Base-by-base conservation (phyloP, 1,140 invertebrate genomes). In the Cotesia glomerata region DNA sequence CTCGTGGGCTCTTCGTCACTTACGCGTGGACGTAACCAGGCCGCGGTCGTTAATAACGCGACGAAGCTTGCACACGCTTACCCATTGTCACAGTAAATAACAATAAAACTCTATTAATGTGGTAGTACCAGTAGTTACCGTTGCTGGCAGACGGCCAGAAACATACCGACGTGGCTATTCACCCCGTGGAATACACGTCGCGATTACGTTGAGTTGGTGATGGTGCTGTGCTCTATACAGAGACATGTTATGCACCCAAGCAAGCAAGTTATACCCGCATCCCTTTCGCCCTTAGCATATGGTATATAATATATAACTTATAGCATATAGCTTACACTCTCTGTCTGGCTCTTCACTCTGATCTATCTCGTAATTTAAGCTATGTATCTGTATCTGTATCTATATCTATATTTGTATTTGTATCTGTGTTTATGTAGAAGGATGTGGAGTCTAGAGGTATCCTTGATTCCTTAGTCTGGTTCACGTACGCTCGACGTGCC, bases 21-120 rank as follows among this genome's bases (percentile, higher is more conserved):
- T 72, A 65, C 35, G 52, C 70, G 63, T n/a, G 62, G 76, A 75
- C 77, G 74, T 74, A 76, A 70, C 68, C 36, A 61, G 73, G 68
- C 69, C 52, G 36, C 14, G 49, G 75, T 74, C 79, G 76, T 81
- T 81, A 80, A 79, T 81, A 81, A 81, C 80, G 74, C 76, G 74
- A 77, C 66, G 61, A 64, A 64, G 65, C 72, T 64, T 39, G 64
- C 52, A 68, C 65, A 56, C 69, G 49, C 73, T 45, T 64, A 26
- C 52, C 56, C 66, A 74, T 75, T 79, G 81, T 84, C 82, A 81
- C 79, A 80, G 80, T 86, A 87, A 86, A 87, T 86, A 86, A 86
- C 83, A 86, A 86, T 87, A 87, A 86, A 86, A 87, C 81, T 86
- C 81, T 79, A 87, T 86, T 85, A 86, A 85, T 85, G 84, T 79